These are phyloP conservation scores for Penaeus japonicus DNA, from an alignment of 1,140 invertebrate species.

Conservation along the genomic window DNA sequence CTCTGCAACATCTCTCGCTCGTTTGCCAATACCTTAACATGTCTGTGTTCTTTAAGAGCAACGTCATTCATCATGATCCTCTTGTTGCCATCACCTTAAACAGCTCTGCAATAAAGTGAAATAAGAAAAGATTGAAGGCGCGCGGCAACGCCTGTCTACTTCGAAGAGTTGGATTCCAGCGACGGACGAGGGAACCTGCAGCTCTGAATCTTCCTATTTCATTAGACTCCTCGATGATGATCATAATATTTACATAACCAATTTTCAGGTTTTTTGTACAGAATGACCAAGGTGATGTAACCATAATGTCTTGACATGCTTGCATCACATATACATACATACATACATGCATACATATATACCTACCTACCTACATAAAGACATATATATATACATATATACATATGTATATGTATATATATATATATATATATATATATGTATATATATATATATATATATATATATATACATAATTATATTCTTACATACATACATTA, in stretches of 20 bases:
- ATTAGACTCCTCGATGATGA: not conserved
- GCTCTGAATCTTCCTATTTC: too few relatives aligned
- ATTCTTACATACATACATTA: not conserved
- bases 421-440: constrained; percentile 9
- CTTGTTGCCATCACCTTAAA: too few relatives aligned
- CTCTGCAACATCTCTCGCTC: too few relatives aligned
- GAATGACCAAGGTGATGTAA: not conserved
- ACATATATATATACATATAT: not conserved
- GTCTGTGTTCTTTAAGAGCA: too few relatives aligned
- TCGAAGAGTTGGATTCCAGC: too few relatives aligned
- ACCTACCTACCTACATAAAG: not conserved
- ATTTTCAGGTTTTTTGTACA: not conserved
- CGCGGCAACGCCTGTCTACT: too few relatives aligned
- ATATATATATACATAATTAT: not conserved
- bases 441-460: not conserved
- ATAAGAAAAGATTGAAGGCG: too few relatives aligned
- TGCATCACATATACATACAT: not conserved
- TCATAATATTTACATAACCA: not conserved
- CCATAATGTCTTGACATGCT: not conserved
- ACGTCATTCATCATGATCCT: too few relatives aligned
- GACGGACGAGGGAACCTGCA: too few relatives aligned
- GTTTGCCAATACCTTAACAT: too few relatives aligned
- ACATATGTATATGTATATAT: not conserved
- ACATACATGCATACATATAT: not conserved
- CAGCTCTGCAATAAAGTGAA: too few relatives aligned